These are phyloP conservation scores for Sceloporus tristichus DNA, from an alignment of 2,113 vertebrate genomes.

Conservation along the genomic window DNA sequence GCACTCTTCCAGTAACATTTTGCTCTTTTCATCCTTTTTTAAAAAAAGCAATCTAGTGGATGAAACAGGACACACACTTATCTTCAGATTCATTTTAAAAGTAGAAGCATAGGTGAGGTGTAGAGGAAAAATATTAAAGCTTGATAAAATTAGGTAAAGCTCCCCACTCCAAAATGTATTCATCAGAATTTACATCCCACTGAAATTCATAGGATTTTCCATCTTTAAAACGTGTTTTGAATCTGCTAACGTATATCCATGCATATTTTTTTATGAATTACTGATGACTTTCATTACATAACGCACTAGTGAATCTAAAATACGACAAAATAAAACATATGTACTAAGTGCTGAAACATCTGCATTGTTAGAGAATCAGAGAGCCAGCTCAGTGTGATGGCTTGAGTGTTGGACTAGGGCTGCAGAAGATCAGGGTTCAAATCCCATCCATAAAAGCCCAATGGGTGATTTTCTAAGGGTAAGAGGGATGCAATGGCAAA, in stretches of 20 bases:
- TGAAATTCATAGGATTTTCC: not conserved
- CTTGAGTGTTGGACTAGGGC: too few relatives aligned
- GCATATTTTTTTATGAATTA: not conserved
- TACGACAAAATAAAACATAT: not conserved
- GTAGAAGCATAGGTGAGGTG: not conserved
- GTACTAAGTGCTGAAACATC: not conserved
- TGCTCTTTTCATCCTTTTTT: slow-evolving; percentile 62
- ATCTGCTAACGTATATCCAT: slow-evolving; percentile 35
- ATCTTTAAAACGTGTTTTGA: not conserved
- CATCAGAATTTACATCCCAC: slow-evolving; percentile 9
- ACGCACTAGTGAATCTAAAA: not conserved
- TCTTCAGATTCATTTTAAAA: slow-evolving; percentile 55
- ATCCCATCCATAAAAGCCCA: too few relatives aligned
- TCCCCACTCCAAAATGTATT: not conserved
- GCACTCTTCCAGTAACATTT: slow-evolving; percentile 65
- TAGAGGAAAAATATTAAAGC: not conserved
- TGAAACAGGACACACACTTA: slow-evolving; percentile 49
- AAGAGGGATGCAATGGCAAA: too few relatives aligned
- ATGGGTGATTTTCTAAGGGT: too few relatives aligned
- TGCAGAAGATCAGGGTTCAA: too few relatives aligned
- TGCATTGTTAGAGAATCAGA: not conserved
- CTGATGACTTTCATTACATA: slow-evolving; percentile 39
- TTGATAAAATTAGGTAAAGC: slow-evolving; percentile 4
- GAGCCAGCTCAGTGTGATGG: too few relatives aligned
- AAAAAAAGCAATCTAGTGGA: slow-evolving; percentile 54